These are phyloP conservation scores for Uria aalge DNA, from an alignment of 2,113 vertebrate genomes.

Conservation along the genomic window DNA sequence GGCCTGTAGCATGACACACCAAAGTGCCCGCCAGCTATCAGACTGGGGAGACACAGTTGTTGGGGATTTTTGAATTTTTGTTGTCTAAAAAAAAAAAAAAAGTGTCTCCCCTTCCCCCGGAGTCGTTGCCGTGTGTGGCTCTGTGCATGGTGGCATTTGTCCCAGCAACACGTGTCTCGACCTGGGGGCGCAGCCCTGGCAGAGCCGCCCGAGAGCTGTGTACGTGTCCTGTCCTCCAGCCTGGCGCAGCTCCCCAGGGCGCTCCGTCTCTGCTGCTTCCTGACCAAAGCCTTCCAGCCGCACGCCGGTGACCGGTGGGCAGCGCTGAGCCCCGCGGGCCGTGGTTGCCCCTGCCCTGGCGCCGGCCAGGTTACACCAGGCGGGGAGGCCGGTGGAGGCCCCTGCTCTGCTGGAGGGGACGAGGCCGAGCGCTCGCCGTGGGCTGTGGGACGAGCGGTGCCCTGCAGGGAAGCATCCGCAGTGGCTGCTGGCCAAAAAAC, in stretches of 20 bases:
- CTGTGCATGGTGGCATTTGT: background rate
- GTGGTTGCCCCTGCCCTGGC: background rate
- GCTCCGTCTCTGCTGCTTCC: background rate
- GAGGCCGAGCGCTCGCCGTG: rapidly evolving
- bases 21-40: background rate
- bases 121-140: rapidly evolving
- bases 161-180: rapidly evolving
- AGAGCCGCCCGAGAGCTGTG: background rate
- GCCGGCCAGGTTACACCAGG: rapidly evolving
- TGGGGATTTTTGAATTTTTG: too few species aligned
- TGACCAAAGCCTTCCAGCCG: background rate
- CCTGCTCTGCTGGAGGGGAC: background rate
- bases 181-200: background rate
- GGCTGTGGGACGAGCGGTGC: rapidly evolving
- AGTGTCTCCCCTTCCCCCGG: rapidly evolving
- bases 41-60: background rate
- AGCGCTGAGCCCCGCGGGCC: background rate
- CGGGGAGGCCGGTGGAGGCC: background rate
- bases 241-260: background rate
- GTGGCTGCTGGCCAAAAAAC: rapidly evolving
- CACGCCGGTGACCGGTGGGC: rapidly evolving
- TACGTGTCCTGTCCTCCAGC: background rate
- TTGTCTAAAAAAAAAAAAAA: too few species aligned
- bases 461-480: rapidly evolving
- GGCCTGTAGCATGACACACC: background rate